Evolutionary conservation across 2,797 vertebrate genomes (phyloP).

Genomic region (Anomalospiza imberbis): DNA sequence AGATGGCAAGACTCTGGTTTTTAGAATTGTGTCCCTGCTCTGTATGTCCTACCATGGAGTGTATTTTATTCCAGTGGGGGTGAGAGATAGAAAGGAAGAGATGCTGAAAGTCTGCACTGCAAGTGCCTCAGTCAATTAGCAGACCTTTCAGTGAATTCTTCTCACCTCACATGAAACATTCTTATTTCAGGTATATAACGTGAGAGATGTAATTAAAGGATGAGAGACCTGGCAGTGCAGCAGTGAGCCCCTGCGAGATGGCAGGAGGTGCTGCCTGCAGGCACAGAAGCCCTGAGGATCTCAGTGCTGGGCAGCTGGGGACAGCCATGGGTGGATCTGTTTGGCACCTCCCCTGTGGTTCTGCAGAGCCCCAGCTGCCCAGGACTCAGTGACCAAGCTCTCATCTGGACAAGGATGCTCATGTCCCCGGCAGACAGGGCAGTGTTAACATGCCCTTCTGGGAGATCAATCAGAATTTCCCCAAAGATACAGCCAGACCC

Average conservation of each 20-base stretch:
- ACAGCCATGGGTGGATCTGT: rapidly evolving
- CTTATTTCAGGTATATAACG: background rate
- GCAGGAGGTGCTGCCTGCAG: background rate
- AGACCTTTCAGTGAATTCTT: background rate
- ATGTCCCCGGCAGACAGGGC: background rate
- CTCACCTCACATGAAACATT: background rate
- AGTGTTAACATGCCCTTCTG: background rate
- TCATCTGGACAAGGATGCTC: background rate
- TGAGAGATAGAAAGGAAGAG: background rate
- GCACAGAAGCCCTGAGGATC: background rate
- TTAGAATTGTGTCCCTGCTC: background rate
- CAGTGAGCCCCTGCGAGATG: background rate
- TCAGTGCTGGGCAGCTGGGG: rapidly evolving
- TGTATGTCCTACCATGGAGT: rapidly evolving
- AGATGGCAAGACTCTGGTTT: background rate
- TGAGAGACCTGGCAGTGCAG: rapidly evolving
- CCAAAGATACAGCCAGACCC: background rate
- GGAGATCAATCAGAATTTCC: background rate
- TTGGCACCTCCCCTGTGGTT: background rate
- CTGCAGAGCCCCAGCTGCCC: background rate
- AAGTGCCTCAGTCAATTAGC: background rate
- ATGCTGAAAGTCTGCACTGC: background rate
- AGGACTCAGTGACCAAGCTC: background rate
- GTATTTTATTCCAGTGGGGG: background rate
- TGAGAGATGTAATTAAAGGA: background rate